phyloP scores from a whole-genome alignment of 2,113 vertebrate genomes.

The Mungos mungo region DNA sequence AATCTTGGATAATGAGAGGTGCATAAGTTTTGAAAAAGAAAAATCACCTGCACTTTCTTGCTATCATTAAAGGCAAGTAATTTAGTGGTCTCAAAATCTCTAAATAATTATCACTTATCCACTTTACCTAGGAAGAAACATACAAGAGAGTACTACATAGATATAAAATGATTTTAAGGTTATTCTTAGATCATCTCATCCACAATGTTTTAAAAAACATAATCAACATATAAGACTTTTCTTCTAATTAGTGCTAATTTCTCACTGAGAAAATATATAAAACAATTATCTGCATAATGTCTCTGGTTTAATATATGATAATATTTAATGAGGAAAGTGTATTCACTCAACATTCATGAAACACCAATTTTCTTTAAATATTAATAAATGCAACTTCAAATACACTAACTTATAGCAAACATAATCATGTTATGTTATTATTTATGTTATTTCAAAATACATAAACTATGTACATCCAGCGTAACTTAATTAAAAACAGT shows the following conservation, averaged over 20 bases:
- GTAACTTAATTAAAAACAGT: neutral
- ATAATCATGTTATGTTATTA: neutral
- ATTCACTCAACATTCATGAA: neutral
- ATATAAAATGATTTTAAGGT: slow-evolving; percentile 19
- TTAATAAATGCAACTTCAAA: slow-evolving; percentile 26
- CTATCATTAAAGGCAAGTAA: neutral
- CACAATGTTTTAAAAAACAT: neutral
- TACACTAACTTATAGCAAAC: neutral
- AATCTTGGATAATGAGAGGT: neutral
- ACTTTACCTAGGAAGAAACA: neutral
- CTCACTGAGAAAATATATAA: neutral
- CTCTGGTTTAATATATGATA: neutral
- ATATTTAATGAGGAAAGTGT: neutral
- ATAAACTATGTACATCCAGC: neutral
- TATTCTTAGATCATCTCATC: neutral
- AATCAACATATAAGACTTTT: neutral
- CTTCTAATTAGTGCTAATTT: neutral
- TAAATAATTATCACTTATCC: neutral
- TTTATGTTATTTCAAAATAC: neutral
- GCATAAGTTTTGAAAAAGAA: neutral
- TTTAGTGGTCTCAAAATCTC: slow-evolving; percentile 6
- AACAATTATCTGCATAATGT: neutral
- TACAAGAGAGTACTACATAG: neutral
- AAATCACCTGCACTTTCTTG: neutral
- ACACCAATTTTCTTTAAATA: neutral